Evolutionary conservation across 2,113 vertebrate species (phyloP).

Genomic region (Heterocephalus glaber): DNA sequence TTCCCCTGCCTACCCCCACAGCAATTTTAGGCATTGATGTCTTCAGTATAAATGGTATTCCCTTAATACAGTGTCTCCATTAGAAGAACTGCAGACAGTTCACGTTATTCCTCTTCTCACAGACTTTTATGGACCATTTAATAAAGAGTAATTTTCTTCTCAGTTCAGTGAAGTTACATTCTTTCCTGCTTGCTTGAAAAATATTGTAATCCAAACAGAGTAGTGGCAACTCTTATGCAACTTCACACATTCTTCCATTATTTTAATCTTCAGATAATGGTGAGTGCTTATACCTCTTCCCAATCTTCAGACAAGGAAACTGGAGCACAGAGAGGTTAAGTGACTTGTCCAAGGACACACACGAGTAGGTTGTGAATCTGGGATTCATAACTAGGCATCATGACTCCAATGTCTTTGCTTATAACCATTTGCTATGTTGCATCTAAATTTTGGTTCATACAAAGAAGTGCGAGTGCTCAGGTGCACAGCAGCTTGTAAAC

Average conservation of each 20-base stretch:
- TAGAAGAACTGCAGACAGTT: not conserved
- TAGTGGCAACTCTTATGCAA: not conserved
- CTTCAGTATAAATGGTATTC: not conserved
- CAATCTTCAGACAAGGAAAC: not conserved
- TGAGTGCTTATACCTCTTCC: not conserved
- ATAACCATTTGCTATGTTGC: not conserved
- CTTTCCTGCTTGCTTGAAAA: not conserved
- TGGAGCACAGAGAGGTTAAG: not conserved
- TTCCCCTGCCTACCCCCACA: not conserved
- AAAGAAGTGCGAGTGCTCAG: not conserved
- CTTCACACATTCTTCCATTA: not conserved
- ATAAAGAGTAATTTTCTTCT: not conserved
- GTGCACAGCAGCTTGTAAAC: not conserved
- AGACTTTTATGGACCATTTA: slow-evolving; percentile 6
- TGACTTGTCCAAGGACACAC: not conserved
- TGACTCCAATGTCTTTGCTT: not conserved
- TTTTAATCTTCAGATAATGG: not conserved
- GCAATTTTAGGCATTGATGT: not conserved
- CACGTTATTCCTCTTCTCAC: not conserved
- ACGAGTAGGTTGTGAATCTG: not conserved
- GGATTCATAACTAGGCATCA: not conserved
- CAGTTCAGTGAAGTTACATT: not conserved
- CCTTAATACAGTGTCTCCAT: not conserved
- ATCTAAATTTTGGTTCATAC: not conserved
- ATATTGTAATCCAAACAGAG: not conserved